These are phyloP conservation scores for Acronicta leporina DNA, from an alignment of 2,888 invertebrate species.

Conservation along the genomic window DNA sequence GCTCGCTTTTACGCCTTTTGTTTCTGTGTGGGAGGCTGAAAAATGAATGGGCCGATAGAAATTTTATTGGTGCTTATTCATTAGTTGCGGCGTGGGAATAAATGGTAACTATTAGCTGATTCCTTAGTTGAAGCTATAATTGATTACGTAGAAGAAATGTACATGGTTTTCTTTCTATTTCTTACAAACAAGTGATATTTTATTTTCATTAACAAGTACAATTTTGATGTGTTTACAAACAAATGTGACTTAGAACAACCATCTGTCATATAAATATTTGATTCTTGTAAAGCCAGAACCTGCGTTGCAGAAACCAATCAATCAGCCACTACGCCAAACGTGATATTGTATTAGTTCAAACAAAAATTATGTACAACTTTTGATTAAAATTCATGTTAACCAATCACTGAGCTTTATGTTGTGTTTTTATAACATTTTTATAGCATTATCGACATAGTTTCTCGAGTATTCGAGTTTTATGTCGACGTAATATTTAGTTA, in stretches of 20 bases:
- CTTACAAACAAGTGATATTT: not conserved
- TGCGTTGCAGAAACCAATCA: no score
- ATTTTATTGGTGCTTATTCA: constrained; percentile 21
- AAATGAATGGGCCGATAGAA: constrained; percentile 25
- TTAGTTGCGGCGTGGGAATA: constrained; percentile 9
- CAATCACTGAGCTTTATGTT: constrained; percentile 32
- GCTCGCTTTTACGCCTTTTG: constrained; percentile 41
- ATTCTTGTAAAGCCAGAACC: no score
- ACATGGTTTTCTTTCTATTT: constrained; percentile 2
- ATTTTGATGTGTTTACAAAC: no score
- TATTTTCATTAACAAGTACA: no score
- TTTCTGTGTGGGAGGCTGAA: constrained; percentile 25
- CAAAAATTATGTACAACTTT: constrained; percentile 20
- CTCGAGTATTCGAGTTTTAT: constrained; percentile 39
- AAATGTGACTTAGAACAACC: no score
- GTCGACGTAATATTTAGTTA: constrained; percentile 33
- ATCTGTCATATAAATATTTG: no score
- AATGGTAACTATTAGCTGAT: not conserved
- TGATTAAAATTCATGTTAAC: constrained; percentile 32
- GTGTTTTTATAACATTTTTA: constrained; percentile 38
- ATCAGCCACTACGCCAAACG: not conserved
- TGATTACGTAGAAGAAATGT: not conserved
- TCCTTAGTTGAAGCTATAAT: not conserved
- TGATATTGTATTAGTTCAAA: constrained; percentile 12
- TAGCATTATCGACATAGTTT: constrained; percentile 37